phyloP scores from a whole-genome alignment of 2,888 invertebrate genomes.

The Caenorhabditis sp. region DNA sequence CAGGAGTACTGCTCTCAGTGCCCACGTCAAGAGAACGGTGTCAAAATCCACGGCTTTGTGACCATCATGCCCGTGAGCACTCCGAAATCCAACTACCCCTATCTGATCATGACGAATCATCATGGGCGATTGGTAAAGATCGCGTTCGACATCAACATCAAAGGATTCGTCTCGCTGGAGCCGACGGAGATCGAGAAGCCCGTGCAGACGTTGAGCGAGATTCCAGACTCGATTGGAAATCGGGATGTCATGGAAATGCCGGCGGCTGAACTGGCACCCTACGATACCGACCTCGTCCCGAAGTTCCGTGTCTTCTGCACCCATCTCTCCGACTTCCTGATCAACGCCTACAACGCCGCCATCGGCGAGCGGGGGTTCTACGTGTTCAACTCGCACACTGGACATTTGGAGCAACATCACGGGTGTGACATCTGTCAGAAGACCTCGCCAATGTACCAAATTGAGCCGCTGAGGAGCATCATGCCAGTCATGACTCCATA shows the following conservation, averaged over 20 bases:
- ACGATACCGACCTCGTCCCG: neutral
- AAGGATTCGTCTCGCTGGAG: neutral
- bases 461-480: neutral
- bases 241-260: neutral
- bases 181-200: neutral
- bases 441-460: neutral
- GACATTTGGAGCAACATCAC: neutral
- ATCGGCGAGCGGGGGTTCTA: neutral
- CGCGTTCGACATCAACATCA: neutral
- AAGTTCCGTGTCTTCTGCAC: neutral
- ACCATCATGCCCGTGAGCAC: conserved; percentile 9
- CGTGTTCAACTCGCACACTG: neutral
- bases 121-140: conserved; percentile 4
- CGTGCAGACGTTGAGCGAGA: neutral
- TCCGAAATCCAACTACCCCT: neutral
- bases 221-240: neutral
- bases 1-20: neutral
- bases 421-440: neutral
- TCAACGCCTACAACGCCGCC: neutral
- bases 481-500: conserved; percentile 14
- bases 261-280: neutral
- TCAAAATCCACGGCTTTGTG: neutral
- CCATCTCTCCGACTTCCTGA: neutral
- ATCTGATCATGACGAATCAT: neutral
- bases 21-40: neutral